Evolutionary conservation across 2,888 invertebrate species (phyloP), one percentile per base, ranked within the genome.

Genomic region (Strigamia crassipes): DNA sequence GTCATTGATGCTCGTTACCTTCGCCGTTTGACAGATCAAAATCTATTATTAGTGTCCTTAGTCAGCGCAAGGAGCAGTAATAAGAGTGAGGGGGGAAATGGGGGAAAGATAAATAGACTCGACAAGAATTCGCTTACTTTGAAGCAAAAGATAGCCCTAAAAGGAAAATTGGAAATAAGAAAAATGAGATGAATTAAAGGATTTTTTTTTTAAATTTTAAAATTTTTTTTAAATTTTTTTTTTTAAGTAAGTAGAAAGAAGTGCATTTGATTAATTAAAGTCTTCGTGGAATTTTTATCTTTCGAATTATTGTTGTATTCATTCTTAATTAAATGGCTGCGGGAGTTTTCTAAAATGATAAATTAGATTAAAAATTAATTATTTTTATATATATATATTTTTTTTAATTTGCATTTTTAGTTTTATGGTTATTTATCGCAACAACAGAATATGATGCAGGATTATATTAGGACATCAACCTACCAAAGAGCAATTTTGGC

Each of bases 391-490:
- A 18, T 31, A n/a, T 15, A 77, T 78, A 31, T 82, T 23, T 79
- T 73, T 73, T 78, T 15, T 51, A n/a, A 31, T 83, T 27, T 42
- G 66, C 81, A 79, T 83, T 84, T 83, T 83, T 88, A 99, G 91
- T 99, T 99, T 89, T 99, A 99, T 89, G 98, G 99, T 84, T 99
- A 98, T 90, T 90, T 99, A 85, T 97, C 97, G 82, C 99, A 99
- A 88, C 99, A 99, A 89, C 99, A 99, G 89, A 99, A 99, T 88
- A 99, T 99, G 99, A 95, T 99, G 94, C 99, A 99, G 90, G 99
- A 99, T 89, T 99, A 96, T 89, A 96, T 99, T 84, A 91, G 99
- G 85, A 99, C 99, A 78, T 96, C 97, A 87, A 99, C 99, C 82
- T 99, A 99, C 89, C 99, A 99, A 89, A 92, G 96, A 86, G 99